These are phyloP conservation scores for Nothocercus nigrocapillus DNA, from an alignment of 2,113 vertebrate species.

Conservation along the genomic window DNA sequence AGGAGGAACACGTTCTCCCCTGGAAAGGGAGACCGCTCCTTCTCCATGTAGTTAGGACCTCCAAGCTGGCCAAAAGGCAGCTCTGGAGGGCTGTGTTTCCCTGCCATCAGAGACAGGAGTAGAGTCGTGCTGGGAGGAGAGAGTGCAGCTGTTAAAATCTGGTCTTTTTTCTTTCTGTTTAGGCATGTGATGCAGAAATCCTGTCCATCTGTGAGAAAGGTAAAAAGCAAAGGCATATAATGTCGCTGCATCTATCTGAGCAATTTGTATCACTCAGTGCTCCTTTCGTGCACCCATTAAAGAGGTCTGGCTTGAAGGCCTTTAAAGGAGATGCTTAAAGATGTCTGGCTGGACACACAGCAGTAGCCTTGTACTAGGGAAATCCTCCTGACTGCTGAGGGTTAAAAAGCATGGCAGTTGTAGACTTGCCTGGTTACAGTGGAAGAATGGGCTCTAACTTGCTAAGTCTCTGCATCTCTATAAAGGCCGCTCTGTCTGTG, in stretches of 20 bases:
- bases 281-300: neutral
- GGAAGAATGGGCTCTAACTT: conserved; percentile 29
- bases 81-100: neutral
- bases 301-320: neutral
- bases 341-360: conserved; percentile 4
- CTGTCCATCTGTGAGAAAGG: conserved; percentile 69
- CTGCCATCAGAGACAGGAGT: neutral
- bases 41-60: neutral
- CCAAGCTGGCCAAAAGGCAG: neutral
- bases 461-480: neutral
- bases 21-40: neutral
- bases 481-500: conserved; percentile 32
- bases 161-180: conserved; percentile 2
- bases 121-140: neutral
- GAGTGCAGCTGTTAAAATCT: neutral
- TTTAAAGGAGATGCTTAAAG: neutral
- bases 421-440: conserved; percentile 22
- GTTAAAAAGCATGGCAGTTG: conserved; percentile 24
- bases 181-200: conserved; percentile 73
- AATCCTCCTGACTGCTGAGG: neutral
- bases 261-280: neutral
- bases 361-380: conserved; percentile 6
- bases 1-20: neutral
- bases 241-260: neutral
- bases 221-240: conserved; percentile 30